Evolutionary conservation across 2,888 invertebrate species (phyloP).

Genomic region (Trachelus iudaicus): DNA sequence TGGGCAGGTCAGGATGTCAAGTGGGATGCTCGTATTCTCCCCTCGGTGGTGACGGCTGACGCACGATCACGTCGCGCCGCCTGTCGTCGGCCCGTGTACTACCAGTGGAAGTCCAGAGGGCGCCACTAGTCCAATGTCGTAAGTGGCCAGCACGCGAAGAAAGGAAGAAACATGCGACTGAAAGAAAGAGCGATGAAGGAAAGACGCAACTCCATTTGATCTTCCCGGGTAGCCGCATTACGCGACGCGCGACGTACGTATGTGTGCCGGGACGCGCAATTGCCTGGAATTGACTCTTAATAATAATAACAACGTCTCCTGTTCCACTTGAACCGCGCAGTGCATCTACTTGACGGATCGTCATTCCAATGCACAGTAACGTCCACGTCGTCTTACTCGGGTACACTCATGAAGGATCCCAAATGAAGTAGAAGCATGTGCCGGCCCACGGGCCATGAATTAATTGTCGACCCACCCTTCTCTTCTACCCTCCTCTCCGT

Average conservation of each 20-base stretch:
- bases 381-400: background rate
- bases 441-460: constrained; percentile 43
- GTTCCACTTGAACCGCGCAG: background rate
- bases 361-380: background rate
- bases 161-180: background rate
- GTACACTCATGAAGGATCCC: background rate
- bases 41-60: background rate
- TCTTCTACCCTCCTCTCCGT: too few relatives aligned
- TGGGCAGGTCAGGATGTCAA: constrained; percentile 55
- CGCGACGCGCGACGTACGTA: background rate
- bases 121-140: background rate
- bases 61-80: background rate
- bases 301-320: background rate
- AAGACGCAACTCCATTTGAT: background rate
- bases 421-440: constrained; percentile 24
- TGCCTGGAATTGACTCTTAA: background rate
- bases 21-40: constrained; percentile 24
- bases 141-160: background rate
- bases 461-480: constrained; percentile 45
- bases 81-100: background rate
- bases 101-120: background rate
- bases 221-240: background rate
- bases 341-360: background rate
- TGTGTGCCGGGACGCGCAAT: background rate
- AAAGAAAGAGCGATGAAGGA: background rate